A percentile compares a stretch with the other conserved stretches of the same genome.
Evolutionary conservation across 2,888 invertebrate genomes (phyloP).

Genomic region (Torymus texanus): DNA sequence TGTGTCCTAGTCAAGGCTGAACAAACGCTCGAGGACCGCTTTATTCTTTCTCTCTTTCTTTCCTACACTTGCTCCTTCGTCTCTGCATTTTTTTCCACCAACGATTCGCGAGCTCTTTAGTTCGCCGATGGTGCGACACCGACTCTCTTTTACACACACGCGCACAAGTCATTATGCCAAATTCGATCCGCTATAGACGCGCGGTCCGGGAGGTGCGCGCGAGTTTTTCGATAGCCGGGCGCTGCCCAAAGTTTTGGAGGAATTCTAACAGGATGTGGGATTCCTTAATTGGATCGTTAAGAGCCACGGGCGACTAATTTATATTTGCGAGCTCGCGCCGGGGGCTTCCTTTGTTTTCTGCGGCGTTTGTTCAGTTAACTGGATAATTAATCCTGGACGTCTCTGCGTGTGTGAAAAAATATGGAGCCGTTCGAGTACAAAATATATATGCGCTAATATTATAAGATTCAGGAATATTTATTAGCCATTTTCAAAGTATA

Average conservation of each 20-base stretch:
- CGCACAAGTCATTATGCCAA: slow-evolving; percentile 20
- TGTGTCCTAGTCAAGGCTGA: slow-evolving; percentile 44
- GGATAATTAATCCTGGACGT: no score
- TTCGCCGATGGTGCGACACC: no score
- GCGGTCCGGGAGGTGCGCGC: no score
- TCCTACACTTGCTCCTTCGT: not conserved
- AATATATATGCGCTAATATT: no score
- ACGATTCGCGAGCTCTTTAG: not conserved
- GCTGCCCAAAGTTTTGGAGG: not conserved
- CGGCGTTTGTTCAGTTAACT: no score
- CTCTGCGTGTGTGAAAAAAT: no score
- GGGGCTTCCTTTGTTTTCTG: not conserved
- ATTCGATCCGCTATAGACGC: slow-evolving; percentile 6
- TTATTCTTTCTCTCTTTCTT: not conserved
- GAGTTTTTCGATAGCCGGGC: not conserved
- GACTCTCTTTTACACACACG: not conserved
- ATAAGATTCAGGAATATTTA: no score
- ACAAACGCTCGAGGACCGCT: no score
- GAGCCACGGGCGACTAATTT: slow-evolving; percentile 18
- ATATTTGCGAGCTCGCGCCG: not conserved
- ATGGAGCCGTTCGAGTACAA: no score
- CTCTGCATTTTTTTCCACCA: not conserved
- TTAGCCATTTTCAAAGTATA: no score
- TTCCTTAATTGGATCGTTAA: slow-evolving; percentile 42
- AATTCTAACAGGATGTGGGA: not conserved